Percentiles rank a stretch among this genome's conserved stretches.
Evolutionary conservation across 2,797 vertebrate species (phyloP).

Genomic region (Sternarchorhynchus goeldii): DNA sequence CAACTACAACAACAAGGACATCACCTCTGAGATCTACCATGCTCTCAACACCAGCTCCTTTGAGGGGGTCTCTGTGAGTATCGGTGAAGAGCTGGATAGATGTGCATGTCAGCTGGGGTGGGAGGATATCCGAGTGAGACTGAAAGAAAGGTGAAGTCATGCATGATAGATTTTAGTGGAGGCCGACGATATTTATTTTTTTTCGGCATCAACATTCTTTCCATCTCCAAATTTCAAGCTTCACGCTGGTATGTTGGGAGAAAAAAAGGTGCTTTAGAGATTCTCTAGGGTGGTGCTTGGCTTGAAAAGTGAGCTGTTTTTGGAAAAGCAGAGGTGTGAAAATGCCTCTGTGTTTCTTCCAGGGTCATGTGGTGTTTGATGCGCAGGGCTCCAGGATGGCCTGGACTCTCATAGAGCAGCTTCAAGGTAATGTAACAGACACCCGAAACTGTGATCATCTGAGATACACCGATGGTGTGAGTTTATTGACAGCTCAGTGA

Average conservation of each 20-base stretch:
- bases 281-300: neutral
- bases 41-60: constrained; percentile 97
- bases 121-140: neutral
- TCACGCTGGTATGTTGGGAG: neutral
- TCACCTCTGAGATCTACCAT: constrained; percentile 92
- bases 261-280: neutral
- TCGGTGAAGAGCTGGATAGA: neutral
- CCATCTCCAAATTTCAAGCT: neutral
- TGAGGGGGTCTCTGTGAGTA: constrained; percentile 89
- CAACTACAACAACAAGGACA: constrained; percentile 95
- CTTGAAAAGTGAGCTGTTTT: neutral
- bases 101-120: neutral
- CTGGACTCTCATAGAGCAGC: constrained; percentile 95
- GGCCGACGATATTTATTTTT: neutral
- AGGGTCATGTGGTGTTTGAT: constrained; percentile 97
- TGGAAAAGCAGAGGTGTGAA: neutral
- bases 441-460: neutral
- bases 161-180: too few species aligned
- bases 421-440: constrained; percentile 81
- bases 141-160: too few species aligned
- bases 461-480: neutral
- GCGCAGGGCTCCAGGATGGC: constrained; percentile 98
- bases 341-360: constrained; percentile 42
- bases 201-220: neutral
- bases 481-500: neutral